Percentiles rank a stretch among this genome's conserved stretches.
These are phyloP conservation scores for Cheiracanthium punctorium DNA, from an alignment of 2,888 invertebrate genomes.

Conservation along the genomic window DNA sequence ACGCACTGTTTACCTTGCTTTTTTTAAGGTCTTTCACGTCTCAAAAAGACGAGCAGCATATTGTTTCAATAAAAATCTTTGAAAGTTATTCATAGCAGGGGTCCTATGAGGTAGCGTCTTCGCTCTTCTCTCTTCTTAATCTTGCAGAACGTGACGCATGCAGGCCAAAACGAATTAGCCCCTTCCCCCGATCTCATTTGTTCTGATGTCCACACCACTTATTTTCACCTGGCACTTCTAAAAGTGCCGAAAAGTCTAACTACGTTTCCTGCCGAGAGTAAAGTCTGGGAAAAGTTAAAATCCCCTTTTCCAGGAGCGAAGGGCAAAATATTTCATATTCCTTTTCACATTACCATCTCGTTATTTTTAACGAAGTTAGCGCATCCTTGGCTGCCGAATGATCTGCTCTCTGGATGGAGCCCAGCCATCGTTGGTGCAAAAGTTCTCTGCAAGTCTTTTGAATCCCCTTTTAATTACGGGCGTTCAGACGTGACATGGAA, in stretches of 20 bases:
- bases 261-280: conserved; percentile 28
- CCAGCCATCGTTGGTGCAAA: not conserved
- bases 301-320: conserved; percentile 60
- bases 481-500: conserved; percentile 64
- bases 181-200: not conserved
- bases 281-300: conserved; percentile 60
- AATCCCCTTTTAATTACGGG: conserved; percentile 65
- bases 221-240: conserved; percentile 40
- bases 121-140: not conserved
- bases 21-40: no score
- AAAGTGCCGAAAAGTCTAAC: conserved; percentile 40
- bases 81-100: not conserved
- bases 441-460: conserved; percentile 46
- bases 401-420: conserved; percentile 29
- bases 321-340: conserved; percentile 69
- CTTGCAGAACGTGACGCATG: not conserved
- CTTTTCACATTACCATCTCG: conserved; percentile 70
- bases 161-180: conserved; percentile 14
- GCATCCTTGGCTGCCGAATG: conserved; percentile 43
- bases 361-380: conserved; percentile 68
- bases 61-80: not conserved
- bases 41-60: no score
- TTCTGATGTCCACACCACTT: conserved; percentile 34
- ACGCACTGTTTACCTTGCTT: no score
- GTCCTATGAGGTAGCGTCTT: not conserved